These are phyloP conservation scores for Amphiduros pacificus DNA, from an alignment of 2,888 invertebrate species.

Conservation along the genomic window DNA sequence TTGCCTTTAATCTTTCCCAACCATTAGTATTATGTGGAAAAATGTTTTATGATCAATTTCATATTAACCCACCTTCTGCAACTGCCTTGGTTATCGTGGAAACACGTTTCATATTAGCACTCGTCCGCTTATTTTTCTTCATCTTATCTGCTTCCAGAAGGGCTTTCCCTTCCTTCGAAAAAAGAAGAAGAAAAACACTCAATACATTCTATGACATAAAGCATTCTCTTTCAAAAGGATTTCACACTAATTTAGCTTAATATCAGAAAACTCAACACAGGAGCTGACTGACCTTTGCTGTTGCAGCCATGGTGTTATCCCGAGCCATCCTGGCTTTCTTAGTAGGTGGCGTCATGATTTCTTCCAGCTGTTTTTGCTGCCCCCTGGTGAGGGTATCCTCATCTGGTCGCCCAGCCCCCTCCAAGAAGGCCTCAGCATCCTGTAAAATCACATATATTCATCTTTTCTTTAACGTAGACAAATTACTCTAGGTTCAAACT, in stretches of 20 bases:
- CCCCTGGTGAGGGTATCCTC: slow-evolving; percentile 46
- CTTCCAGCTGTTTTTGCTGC: slow-evolving; percentile 48
- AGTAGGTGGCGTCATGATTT: slow-evolving; percentile 40
- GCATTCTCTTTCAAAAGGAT: not conserved
- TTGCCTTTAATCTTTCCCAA: too few relatives aligned
- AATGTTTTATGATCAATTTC: too few relatives aligned
- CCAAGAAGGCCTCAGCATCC: slow-evolving; percentile 44
- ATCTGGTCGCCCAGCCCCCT: slow-evolving; percentile 41
- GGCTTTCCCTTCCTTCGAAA: slow-evolving; percentile 45
- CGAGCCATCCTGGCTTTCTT: slow-evolving; percentile 48
- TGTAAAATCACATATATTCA: slow-evolving; percentile 17
- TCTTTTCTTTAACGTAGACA: not conserved
- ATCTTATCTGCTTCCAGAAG: slow-evolving; percentile 42
- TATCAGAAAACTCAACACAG: not conserved
- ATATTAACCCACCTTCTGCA: slow-evolving; percentile 50
- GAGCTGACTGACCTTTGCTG: slow-evolving; percentile 43
- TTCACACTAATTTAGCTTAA: not conserved
- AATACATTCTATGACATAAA: not conserved
- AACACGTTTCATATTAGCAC: slow-evolving; percentile 31
- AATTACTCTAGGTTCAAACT: not conserved
- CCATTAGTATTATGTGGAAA: too few relatives aligned
- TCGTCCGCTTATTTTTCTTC: not conserved
- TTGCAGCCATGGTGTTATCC: slow-evolving; percentile 51
- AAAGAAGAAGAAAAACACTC: not conserved
- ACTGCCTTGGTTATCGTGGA: slow-evolving; percentile 47